Percentiles rank a stretch among this genome's conserved stretches.
Conservation (phyloP, 2,888 invertebrate genomes). For the Brachypterus glaber region DNA sequence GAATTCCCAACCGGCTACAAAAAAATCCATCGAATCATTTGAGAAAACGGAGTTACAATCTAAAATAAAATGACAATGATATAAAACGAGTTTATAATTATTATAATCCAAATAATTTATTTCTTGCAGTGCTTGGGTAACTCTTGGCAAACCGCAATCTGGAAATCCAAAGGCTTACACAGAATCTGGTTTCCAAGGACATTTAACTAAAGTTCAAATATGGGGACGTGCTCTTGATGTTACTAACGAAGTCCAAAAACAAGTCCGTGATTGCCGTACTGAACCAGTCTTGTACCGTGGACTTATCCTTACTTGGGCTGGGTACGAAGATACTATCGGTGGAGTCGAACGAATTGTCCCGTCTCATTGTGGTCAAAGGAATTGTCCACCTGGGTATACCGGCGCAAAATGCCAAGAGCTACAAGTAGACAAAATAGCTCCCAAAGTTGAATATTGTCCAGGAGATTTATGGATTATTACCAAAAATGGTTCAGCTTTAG, state of each 20-base stretch:
- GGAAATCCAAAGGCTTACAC: slow-evolving; percentile 74
- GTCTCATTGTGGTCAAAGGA: slow-evolving; percentile 82
- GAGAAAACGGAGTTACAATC: no score
- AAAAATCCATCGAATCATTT: no score
- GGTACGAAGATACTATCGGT: slow-evolving; percentile 80
- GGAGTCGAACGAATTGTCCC: slow-evolving; percentile 88
- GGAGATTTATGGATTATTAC: slow-evolving; percentile 92
- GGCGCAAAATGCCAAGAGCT: slow-evolving; percentile 79
- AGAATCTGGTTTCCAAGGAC: slow-evolving; percentile 91
- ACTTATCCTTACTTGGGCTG: slow-evolving; percentile 84
- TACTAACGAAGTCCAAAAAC: slow-evolving; percentile 85
- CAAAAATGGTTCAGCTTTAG: slow-evolving; percentile 81
- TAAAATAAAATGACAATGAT: no score
- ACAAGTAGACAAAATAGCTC: slow-evolving; percentile 51
- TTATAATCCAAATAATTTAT: slow-evolving; percentile 1
- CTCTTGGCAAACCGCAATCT: slow-evolving; percentile 79
- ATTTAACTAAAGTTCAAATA: slow-evolving; percentile 86
- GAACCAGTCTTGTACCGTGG: slow-evolving; percentile 84
- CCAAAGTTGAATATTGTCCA: slow-evolving; percentile 81
- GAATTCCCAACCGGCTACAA: no score
- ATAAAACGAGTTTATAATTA: slow-evolving; percentile 2
- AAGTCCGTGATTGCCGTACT: slow-evolving; percentile 85
- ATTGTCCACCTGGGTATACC: slow-evolving; percentile 79
- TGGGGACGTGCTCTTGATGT: slow-evolving; percentile 89
- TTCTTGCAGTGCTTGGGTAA: slow-evolving; percentile 73